Conservation (phyloP, 2,113 vertebrate species). For the Lycaon pictus region DNA sequence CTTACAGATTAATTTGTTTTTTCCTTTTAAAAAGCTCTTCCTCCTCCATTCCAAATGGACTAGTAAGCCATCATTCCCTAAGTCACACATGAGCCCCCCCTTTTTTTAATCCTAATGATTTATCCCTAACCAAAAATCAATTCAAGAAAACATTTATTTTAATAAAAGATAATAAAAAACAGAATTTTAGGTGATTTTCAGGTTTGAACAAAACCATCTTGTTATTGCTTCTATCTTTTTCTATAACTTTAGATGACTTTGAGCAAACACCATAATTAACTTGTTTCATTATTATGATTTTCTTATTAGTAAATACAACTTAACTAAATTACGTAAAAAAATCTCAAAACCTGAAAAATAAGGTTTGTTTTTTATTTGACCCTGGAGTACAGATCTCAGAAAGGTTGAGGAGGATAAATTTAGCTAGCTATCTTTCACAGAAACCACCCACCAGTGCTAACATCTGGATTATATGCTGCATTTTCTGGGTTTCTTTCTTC, state of each 20-base stretch:
- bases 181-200: neutral
- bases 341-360: neutral
- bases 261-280: neutral
- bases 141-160: neutral
- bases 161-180: neutral
- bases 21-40: neutral
- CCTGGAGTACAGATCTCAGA: neutral
- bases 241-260: neutral
- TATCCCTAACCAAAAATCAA: neutral
- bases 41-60: neutral
- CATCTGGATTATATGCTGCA: conserved; percentile 77
- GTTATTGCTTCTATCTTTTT: neutral
- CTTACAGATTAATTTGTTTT: conserved; percentile 26
- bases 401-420: conserved; percentile 62
- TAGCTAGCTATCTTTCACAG: conserved; percentile 62
- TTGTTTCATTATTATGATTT: neutral
- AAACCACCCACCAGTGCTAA: conserved; percentile 60
- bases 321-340: neutral
- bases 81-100: neutral
- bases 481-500: conserved; percentile 62
- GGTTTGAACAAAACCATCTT: neutral
- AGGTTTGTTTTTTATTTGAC: neutral
- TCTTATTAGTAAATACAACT: neutral
- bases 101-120: neutral
- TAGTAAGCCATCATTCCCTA: neutral